Conservation (phyloP, 2,113 vertebrate genomes). For the Actenoides lindsayi region DNA sequence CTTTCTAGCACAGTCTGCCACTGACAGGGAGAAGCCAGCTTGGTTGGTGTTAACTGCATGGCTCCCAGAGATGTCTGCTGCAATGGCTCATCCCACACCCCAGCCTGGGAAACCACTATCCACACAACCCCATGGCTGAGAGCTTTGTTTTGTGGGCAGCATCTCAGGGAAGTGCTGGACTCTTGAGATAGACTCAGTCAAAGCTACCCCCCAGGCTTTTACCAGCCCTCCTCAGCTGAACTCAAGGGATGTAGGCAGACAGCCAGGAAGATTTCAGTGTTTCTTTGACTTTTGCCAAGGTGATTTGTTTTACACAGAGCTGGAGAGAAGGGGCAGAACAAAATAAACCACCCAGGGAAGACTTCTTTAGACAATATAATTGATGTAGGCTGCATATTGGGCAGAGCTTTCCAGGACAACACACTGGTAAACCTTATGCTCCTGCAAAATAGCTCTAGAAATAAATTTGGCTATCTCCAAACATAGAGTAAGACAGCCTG, state of each 20-base stretch:
- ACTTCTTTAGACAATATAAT: background rate
- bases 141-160: background rate
- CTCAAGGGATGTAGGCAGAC: background rate
- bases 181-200: background rate
- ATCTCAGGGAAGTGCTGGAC: background rate
- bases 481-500: background rate
- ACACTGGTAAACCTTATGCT: constrained; percentile 18
- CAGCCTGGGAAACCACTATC: background rate
- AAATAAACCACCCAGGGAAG: background rate
- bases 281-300: background rate
- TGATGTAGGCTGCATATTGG: background rate
- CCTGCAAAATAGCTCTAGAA: background rate
- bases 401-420: constrained; percentile 1
- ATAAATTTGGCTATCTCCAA: background rate
- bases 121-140: background rate
- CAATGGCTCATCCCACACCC: background rate
- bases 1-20: background rate
- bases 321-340: background rate
- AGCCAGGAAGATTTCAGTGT: background rate
- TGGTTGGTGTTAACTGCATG: background rate
- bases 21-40: background rate
- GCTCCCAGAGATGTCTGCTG: background rate
- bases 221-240: background rate
- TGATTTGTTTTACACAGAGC: background rate
- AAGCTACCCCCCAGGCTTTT: rapidly evolving